Evolutionary conservation across 2,888 invertebrate species (phyloP), one percentile per base, ranked within the genome.

Genomic region (Ophion costatus): DNA sequence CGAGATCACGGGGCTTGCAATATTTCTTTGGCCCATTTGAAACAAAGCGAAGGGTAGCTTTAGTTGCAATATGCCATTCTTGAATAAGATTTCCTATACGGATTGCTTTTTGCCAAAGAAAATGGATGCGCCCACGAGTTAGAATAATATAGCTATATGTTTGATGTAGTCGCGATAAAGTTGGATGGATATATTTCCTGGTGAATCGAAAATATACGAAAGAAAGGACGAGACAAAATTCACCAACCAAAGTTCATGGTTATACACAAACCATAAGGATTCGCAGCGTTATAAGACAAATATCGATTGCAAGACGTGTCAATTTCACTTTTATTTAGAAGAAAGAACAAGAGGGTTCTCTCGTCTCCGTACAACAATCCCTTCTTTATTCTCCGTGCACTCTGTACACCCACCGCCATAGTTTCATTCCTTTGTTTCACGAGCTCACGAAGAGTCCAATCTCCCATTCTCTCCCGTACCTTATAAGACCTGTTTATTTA

Each of bases 401-500:
- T 73, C 51, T 22, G 51, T 79, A 67, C 71, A 71, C 79, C 56
- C 71, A 56, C 64, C 42, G n/a, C 70, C 66, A 61, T 56, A 63
- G 64, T 59, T 63, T 22, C 71, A 69, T 79, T 85, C 79, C 83
- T 83, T 85, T 81, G 81, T 82, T 85, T 86, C 79, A 87, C 80
- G 82, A 79, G 76, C 76, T 80, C 75, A 59, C 63, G 82, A 76
- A 80, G 67, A 69, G 59, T 78, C 86, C 86, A 87, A 88, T 89
- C 87, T 86, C 86, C 69, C 79, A 78, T 83, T 74, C 59, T 69
- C 67, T 79, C 69, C 45, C 69, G 77, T 87, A 82, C 86, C 88
- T 89, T 87, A 85, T 86, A 87, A 89, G 87, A 87, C 86, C 83
- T 87, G 88, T 89, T 89, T 90, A 89, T 89, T 89, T 89, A 87